Evolutionary conservation across 2,888 invertebrate genomes (phyloP).

Genomic region (Endotricha flammealis): DNA sequence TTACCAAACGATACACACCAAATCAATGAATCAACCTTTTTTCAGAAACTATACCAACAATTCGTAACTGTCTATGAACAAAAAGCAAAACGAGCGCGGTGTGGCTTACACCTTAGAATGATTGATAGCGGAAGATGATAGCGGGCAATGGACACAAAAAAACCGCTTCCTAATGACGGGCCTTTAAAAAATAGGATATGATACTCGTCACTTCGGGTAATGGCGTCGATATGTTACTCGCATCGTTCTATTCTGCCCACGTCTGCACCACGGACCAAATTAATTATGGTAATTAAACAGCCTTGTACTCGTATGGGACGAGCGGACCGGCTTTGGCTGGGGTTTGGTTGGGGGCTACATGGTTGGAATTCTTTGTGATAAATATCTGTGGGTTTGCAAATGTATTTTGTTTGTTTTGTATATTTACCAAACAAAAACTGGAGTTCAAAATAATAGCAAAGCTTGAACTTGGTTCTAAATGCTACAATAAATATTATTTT

Average conservation of each 20-base stretch:
- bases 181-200: conserved; percentile 57
- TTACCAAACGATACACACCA: too few relatives aligned
- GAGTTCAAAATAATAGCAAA: too few relatives aligned
- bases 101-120: conserved; percentile 40
- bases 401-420: too few relatives aligned
- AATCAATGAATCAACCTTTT: conserved; percentile 3
- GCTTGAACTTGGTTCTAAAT: too few relatives aligned
- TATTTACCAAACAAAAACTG: too few relatives aligned
- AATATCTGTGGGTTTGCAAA: too few relatives aligned
- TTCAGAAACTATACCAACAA: conserved; percentile 4
- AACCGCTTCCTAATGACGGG: conserved; percentile 63
- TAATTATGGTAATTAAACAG: conserved; percentile 76
- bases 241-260: conserved; percentile 71
- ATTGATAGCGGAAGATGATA: conserved; percentile 62
- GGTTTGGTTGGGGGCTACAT: background rate
- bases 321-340: background rate
- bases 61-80: conserved; percentile 22
- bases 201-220: conserved; percentile 61
- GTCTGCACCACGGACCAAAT: conserved; percentile 68
- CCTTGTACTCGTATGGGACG: conserved; percentile 35
- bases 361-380: too few relatives aligned
- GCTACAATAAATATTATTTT: too few relatives aligned
- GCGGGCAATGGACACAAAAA: conserved; percentile 47
- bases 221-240: conserved; percentile 67
- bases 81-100: conserved; percentile 11